Evolutionary conservation across 2,888 invertebrate species (phyloP), one percentile per base, ranked within the genome.

Genomic region (Campopleginae sp.): DNA sequence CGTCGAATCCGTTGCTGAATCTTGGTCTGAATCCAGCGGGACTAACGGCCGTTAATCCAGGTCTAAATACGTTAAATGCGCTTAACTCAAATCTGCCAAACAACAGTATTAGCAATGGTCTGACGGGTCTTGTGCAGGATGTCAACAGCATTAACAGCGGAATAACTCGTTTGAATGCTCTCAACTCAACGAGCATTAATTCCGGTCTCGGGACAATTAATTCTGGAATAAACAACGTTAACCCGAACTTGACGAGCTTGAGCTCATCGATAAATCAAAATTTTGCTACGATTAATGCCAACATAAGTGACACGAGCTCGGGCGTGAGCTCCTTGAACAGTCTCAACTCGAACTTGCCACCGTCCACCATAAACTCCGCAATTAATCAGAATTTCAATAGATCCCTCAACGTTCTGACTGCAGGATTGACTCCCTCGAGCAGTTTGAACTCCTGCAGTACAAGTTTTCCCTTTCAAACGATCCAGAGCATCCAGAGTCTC

Each of bases 1-100:
- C 94, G 84, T 93, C 94, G 84, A 94, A 93, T 91, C 93, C 93
- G 86, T 90, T 94, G 89, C 92, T 93, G 88, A 94, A 93, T 90
- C 89, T 94, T 86, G 93, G 93, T 89, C 90, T 93, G 85, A 93
- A 92, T 85, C 80, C 86, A 85, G 91, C 93, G 76, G 93, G 93
- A 86, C 88, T 93, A 81, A 91, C 93, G 71, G 90, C 93, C 66
- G 91, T 93, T 85, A 94, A 93, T 90, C 93, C 93, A 61, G 86
- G 82, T 51, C 88, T 94, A 82, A 93, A 92, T 88, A 91, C 92
- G 46, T 87, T 94, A 65, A 93, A 92, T 86, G 91, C 93, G 85
- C 90, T 94, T 86, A 92, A 91, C 82, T 90, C 93, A 58, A 93
- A 90, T 88, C 90, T 93, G 88, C 90, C 93, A 87, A 89, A 93